Conservation (phyloP, 2,113 vertebrate genomes). For the Corapipo altera region DNA sequence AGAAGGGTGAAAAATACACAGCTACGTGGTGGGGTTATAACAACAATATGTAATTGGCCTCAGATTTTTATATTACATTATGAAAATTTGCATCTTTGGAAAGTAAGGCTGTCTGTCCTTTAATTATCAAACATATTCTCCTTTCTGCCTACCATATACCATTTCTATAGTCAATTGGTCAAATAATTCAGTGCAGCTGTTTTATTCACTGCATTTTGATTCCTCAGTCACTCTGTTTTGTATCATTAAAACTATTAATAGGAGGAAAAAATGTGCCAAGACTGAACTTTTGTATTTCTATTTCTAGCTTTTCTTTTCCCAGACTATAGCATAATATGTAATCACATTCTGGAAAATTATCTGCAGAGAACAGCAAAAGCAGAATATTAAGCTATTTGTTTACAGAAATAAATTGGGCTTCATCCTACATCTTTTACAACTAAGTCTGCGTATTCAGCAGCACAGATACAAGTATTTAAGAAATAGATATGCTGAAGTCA, state of each 20-base stretch:
- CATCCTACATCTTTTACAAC: background rate
- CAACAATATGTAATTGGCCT: background rate
- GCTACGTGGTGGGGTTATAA: background rate
- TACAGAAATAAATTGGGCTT: background rate
- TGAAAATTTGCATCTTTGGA: background rate
- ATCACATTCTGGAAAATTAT: background rate
- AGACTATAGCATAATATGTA: background rate
- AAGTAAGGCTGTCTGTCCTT: background rate
- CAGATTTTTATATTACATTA: background rate
- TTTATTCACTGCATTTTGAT: background rate
- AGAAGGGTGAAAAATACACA: background rate
- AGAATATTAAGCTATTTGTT: background rate
- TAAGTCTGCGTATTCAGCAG: background rate
- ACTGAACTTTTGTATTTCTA: background rate
- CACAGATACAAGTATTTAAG: background rate
- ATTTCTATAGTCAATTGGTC: background rate
- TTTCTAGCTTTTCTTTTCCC: background rate
- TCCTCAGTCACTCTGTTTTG: background rate
- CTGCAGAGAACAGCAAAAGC: background rate
- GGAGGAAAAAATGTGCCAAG: background rate
- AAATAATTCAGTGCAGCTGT: background rate
- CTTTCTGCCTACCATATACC: background rate
- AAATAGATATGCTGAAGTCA: background rate
- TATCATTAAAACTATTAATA: background rate
- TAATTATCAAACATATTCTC: background rate